phyloP scores from a whole-genome alignment of 2,113 vertebrate species.

The Falcunculus frontatus region DNA sequence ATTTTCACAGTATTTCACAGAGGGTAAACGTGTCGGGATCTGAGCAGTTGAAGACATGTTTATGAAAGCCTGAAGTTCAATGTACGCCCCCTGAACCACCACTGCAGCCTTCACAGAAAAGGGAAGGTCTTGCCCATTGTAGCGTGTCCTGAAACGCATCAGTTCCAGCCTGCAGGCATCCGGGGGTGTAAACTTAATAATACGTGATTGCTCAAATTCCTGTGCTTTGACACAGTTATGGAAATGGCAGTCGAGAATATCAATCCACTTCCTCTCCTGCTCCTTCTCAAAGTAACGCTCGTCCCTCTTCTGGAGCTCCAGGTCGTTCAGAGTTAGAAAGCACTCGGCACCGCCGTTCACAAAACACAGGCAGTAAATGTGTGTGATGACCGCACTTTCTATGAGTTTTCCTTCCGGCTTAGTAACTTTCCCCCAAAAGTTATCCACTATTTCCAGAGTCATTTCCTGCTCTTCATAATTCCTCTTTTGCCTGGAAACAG shows the following conservation, averaged over 20 bases:
- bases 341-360: slow-evolving; percentile 82
- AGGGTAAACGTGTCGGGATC: slow-evolving; percentile 5
- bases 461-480: slow-evolving; percentile 92
- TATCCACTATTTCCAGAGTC: slow-evolving; percentile 86
- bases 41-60: slow-evolving; percentile 76
- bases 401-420: slow-evolving; percentile 76
- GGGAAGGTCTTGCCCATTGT: slow-evolving; percentile 77
- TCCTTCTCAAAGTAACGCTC: slow-evolving; percentile 80
- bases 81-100: slow-evolving; percentile 89
- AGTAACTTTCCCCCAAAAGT: slow-evolving; percentile 86
- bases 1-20: slow-evolving; percentile 82
- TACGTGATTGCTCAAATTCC: slow-evolving; percentile 79
- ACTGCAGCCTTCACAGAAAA: slow-evolving; percentile 87
- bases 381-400: slow-evolving; percentile 80
- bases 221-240: slow-evolving; percentile 83
- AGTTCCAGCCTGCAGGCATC: slow-evolving; percentile 90
- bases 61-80: slow-evolving; percentile 92
- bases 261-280: slow-evolving; percentile 77
- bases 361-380: slow-evolving; percentile 88
- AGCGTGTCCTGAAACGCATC: slow-evolving; percentile 84
- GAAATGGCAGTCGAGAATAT: slow-evolving; percentile 82
- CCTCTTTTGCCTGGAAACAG: slow-evolving; percentile 72
- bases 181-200: slow-evolving; percentile 84
- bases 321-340: slow-evolving; percentile 90
- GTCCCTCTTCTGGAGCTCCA: slow-evolving; percentile 78